Conservation (phyloP, 2,113 vertebrate species). For the Trachemys scripta region DNA sequence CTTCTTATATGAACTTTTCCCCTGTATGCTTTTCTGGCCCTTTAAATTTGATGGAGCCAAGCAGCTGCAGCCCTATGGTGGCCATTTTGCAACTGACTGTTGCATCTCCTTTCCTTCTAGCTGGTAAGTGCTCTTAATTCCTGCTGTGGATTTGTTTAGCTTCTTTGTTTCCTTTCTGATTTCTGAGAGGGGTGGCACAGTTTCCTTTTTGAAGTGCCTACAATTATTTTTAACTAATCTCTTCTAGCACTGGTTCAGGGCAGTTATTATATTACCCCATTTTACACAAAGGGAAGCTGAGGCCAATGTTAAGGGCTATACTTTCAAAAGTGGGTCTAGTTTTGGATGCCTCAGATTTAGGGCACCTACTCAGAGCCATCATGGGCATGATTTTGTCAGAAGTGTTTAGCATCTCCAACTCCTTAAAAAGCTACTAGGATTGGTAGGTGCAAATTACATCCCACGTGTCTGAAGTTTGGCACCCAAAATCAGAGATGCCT, state of each 20-base stretch:
- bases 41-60: not conserved
- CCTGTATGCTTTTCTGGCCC: not conserved
- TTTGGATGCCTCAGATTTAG: not conserved
- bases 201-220: not conserved
- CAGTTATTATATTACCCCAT: not conserved
- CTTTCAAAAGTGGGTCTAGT: not conserved
- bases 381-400: not conserved
- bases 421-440: not conserved
- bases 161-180: conserved; percentile 17
- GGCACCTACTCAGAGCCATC: not conserved
- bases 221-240: not conserved
- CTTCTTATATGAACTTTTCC: not conserved
- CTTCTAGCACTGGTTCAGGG: not conserved
- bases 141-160: conserved; percentile 15
- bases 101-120: conserved; percentile 28
- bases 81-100: conserved; percentile 1
- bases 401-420: not conserved
- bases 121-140: not conserved
- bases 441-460: not conserved
- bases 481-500: not conserved
- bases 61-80: not conserved
- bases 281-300: not conserved
- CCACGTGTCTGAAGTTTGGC: not conserved
- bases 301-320: not conserved
- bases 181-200: not conserved